Evolutionary conservation across 2,888 invertebrate genomes (phyloP), one percentile per base, ranked within the genome.

Genomic region (Noctua fimbriata): DNA sequence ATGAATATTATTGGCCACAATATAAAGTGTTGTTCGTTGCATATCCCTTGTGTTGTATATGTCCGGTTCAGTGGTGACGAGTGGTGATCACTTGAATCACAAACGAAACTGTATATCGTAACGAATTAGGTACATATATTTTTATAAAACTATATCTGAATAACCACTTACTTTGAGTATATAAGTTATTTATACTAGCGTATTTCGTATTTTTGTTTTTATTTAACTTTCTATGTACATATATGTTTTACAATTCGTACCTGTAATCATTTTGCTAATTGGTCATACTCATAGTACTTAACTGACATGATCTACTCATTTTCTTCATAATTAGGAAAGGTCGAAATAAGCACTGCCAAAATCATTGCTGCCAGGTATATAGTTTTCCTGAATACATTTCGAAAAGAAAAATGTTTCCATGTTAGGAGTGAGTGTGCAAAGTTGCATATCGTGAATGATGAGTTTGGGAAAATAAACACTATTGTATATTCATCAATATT

Each of bases 401-500:
- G 9, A 6, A 60, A 44, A 21, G 1, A 58, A 69, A 52, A 47
- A 16, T 32, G 28, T 63, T 66, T 66, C 28, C 52, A 55, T 47
- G 49, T 24, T 49, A 32, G 24, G 41, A 58, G 52, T 28, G 24
- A 36, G 32, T 52, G 28, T n/a, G 9, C 32, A 28, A 49, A 44
- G 44, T 67, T 69, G 69, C 55, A 69, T 77, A 66, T 71, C 24
- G 60, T 77, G 47, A 69, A 47, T 73, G 24, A 78, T 6, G 36
- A 58, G 24, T 73, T 44, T 63, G 58, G 41, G 9, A 85, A 85
- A 82, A 75, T 52, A 85, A 74, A 82, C 79, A 76, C 36, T 44
- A 66, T 69, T 81, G 78, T 66, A 84, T 81, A 60, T 87, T 89
- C 72, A 84, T 88, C 79, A 83, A 84, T 77, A 83, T 86, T 88